Evolutionary conservation across 2,888 invertebrate genomes (phyloP).

Genomic region (Andrena marginata): DNA sequence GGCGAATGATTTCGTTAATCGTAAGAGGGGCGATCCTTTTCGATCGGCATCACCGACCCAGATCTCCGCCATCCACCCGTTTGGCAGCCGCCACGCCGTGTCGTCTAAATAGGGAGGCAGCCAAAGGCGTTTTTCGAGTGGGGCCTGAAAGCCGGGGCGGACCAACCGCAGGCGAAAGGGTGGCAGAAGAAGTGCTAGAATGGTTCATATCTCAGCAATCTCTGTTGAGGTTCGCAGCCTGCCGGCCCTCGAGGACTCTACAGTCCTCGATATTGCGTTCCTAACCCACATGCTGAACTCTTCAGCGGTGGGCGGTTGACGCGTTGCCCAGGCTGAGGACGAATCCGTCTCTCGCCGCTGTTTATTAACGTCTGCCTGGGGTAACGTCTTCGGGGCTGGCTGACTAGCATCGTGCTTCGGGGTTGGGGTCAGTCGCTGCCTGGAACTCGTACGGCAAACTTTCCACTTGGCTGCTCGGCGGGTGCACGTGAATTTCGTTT

Average conservation of each 20-base stretch:
- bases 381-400: not conserved
- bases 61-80: slow-evolving; percentile 73
- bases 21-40: slow-evolving; percentile 38
- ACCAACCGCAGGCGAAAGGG: slow-evolving; percentile 55
- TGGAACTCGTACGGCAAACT: no score
- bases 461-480: no score
- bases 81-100: slow-evolving; percentile 67
- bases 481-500: no score
- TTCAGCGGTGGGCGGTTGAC: slow-evolving; percentile 2
- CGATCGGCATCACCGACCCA: slow-evolving; percentile 84
- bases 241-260: slow-evolving; percentile 79
- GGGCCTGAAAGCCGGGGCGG: slow-evolving; percentile 70
- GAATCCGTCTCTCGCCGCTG: no score
- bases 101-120: slow-evolving; percentile 81
- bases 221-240: slow-evolving; percentile 82
- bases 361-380: no score
- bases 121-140: slow-evolving; percentile 82
- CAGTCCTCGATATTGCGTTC: slow-evolving; percentile 80
- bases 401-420: not conserved
- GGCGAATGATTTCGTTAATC: slow-evolving; percentile 60
- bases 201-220: slow-evolving; percentile 82
- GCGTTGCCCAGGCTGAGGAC: not conserved
- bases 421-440: not conserved
- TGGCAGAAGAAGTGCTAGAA: slow-evolving; percentile 70
- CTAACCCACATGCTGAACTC: slow-evolving; percentile 40